Evolutionary conservation across 2,888 invertebrate species (phyloP), one percentile per base, ranked within the genome.

Genomic region (Zhuqinia jingwanae): DNA sequence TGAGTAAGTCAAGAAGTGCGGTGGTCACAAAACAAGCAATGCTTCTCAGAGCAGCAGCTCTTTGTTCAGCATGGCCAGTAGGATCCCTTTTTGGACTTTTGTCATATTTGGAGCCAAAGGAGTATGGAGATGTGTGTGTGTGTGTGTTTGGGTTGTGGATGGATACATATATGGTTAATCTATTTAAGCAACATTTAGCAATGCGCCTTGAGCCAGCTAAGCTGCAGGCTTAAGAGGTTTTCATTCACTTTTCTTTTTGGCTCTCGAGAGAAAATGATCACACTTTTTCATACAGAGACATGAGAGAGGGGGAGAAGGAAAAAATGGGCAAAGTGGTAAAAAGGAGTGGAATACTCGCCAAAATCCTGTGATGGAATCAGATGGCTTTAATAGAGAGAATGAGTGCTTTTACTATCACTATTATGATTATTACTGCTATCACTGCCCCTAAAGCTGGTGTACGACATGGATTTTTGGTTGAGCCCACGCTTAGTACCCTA

Each of bases 221-320:
- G 87, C 87, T 82, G 73, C 56, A 76, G 76, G 85, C 80, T 81
- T 87, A 78, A 82, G 78, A 82, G 82, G 73, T 82, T 87, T 82
- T 87, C 82, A 87, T 87, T 87, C 87, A 87, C 82, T 87, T 87
- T 87, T 87, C 82, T 77, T 87, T 87, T 82, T 87, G 87, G 87
- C 87, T 87, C 87, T 87, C 82, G 87, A 77, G 76, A 56, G 82
- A 87, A 87, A 86, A 60, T 78, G 82, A 87, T 82, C 87, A 68
- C 86, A 87, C 86, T 87, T 87, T 85, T 85, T 85, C 68, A 45
- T 42, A 75, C 42, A 85, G 68, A 65, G 58, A 42, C 45, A 45
- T 17, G 70, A 68, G 50, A 75, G 53, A 84, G 53, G 63, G 47
- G 42, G 68, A 30, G 47, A 68, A 36, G 25, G 53, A 50, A 45